These are phyloP conservation scores for Paradisaea rubra DNA, from an alignment of 2,113 vertebrate species.

Conservation along the genomic window DNA sequence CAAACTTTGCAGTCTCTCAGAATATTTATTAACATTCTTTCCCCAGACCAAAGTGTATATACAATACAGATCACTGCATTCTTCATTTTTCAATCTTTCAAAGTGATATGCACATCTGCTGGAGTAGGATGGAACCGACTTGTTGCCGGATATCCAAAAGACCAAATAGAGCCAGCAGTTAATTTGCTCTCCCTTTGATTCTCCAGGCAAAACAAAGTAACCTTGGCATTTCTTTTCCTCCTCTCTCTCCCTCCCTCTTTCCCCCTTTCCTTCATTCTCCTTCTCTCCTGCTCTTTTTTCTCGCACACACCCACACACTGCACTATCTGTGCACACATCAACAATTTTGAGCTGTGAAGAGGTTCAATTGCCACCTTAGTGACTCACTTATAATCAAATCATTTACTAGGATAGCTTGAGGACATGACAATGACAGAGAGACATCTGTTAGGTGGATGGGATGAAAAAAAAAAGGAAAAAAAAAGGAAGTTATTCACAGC, in stretches of 20 bases:
- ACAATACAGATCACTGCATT: slow-evolving; percentile 73
- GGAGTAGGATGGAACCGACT: slow-evolving; percentile 21
- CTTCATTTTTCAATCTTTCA: slow-evolving; percentile 72
- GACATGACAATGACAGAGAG: slow-evolving; percentile 79
- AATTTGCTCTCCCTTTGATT: slow-evolving; percentile 57
- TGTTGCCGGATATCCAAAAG: slow-evolving; percentile 49
- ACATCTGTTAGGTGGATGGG: slow-evolving; percentile 73
- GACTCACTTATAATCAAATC: slow-evolving; percentile 75
- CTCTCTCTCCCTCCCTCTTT: not conserved
- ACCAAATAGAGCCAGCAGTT: slow-evolving; percentile 40
- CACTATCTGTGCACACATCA: slow-evolving; percentile 65
- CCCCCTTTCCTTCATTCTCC: slow-evolving; percentile 3
- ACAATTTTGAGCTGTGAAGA: slow-evolving; percentile 80
- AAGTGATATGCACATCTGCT: slow-evolving; percentile 63
- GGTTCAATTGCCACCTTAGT: slow-evolving; percentile 75
- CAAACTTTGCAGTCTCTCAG: slow-evolving; percentile 65
- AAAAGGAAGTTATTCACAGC: slow-evolving; percentile 68
- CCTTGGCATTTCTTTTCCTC: slow-evolving; percentile 68
- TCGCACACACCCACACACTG: not conserved
- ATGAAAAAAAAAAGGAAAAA: not conserved
- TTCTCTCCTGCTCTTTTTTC: slow-evolving; percentile 14
- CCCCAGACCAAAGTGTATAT: slow-evolving; percentile 64
- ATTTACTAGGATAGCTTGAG: slow-evolving; percentile 75
- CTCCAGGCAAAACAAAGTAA: slow-evolving; percentile 64
- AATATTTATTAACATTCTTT: slow-evolving; percentile 75